These are phyloP conservation scores for Scophthalmus maximus DNA, from an alignment of 2,113 vertebrate genomes.

Conservation along the genomic window DNA sequence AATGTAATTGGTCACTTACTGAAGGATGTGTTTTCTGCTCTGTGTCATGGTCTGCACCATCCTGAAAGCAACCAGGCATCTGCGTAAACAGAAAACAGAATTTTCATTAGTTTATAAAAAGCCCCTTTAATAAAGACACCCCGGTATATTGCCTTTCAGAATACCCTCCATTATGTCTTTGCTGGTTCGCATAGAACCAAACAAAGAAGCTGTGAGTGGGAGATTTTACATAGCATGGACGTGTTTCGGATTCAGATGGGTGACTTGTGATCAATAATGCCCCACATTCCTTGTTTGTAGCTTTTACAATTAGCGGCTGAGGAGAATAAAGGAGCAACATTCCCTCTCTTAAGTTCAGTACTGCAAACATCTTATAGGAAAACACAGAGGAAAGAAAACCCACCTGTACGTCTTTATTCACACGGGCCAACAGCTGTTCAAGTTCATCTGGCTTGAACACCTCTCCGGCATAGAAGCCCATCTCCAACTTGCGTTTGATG, in stretches of 20 bases:
- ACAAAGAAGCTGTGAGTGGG: too few species aligned
- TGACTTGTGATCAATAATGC: too few species aligned
- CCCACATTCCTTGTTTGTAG: not conserved
- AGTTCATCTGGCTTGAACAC: slow-evolving; percentile 84
- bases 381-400: not conserved
- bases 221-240: too few species aligned
- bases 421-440: slow-evolving; percentile 78
- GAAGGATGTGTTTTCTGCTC: slow-evolving; percentile 40
- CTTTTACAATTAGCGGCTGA: not conserved
- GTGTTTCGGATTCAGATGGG: too few species aligned
- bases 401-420: slow-evolving; percentile 74
- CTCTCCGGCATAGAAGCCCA: slow-evolving; percentile 87
- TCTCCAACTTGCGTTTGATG: slow-evolving; percentile 96
- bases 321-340: not conserved
- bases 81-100: slow-evolving; percentile 23
- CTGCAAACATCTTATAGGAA: not conserved
- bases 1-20: slow-evolving; percentile 54
- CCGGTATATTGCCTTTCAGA: not conserved
- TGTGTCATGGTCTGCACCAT: slow-evolving; percentile 44
- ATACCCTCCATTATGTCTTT: too few species aligned
- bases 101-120: not conserved
- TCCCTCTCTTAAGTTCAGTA: not conserved
- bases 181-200: too few species aligned
- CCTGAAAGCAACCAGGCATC: slow-evolving; percentile 61
- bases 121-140: not conserved